Percentiles rank a stretch among this genome's conserved stretches.
phyloP scores from a whole-genome alignment of 2,888 invertebrate genomes.

The Conus canariensis region DNA sequence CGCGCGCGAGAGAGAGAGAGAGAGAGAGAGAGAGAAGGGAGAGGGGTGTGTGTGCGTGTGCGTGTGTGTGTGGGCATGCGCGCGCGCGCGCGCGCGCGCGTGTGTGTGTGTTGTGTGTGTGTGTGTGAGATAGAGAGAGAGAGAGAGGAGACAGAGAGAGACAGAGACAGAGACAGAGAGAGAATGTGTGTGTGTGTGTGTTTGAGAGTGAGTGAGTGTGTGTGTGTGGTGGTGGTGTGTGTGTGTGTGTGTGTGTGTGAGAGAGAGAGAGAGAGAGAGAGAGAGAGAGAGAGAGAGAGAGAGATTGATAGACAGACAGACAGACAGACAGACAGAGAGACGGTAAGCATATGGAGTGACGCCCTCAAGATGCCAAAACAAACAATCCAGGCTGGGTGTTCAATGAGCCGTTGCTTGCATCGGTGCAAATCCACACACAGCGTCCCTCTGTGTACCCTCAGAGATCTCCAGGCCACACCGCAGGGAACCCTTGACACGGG shows the following conservation, averaged over 20 bases:
- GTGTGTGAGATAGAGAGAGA: neutral
- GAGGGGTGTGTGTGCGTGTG: too few species aligned
- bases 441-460: too few species aligned
- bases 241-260: neutral
- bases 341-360: neutral
- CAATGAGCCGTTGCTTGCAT: neutral
- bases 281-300: neutral
- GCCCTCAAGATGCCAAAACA: neutral
- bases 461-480: too few species aligned
- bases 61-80: too few species aligned
- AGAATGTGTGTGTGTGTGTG: neutral
- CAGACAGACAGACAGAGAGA: neutral
- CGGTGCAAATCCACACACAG: neutral
- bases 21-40: too few species aligned
- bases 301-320: neutral
- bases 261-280: constrained; percentile 1
- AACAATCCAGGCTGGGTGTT: neutral
- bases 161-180: neutral
- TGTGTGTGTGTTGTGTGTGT: too few species aligned
- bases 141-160: neutral
- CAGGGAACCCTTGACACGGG: too few species aligned
- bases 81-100: too few species aligned
- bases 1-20: too few species aligned
- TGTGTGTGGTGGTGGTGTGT: too few species aligned
- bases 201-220: too few species aligned